phyloP scores from a whole-genome alignment of 2,888 invertebrate species.

The Eulithis prunata region DNA sequence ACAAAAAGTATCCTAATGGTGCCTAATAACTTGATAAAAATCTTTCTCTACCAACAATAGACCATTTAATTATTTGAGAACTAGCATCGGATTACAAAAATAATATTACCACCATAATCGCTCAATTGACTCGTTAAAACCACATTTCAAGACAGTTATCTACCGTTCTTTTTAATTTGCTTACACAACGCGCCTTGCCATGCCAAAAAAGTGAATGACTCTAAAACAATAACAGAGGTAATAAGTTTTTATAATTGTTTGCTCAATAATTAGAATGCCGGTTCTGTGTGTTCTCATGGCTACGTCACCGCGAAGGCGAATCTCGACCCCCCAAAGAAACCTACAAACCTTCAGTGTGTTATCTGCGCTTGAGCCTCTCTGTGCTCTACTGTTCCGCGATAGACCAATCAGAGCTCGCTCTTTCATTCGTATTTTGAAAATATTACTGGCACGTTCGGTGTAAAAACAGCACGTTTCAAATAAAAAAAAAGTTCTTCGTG shows the following conservation, averaged over 20 bases:
- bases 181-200: constrained; percentile 21
- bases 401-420: constrained; percentile 50
- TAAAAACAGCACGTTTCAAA: constrained; percentile 10
- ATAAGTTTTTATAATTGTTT: constrained; percentile 35
- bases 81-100: constrained; percentile 6
- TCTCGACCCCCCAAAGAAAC: constrained; percentile 73
- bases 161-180: constrained; percentile 26
- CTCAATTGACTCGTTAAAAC: constrained; percentile 23
- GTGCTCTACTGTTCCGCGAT: constrained; percentile 67
- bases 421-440: constrained; percentile 38
- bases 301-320: constrained; percentile 77
- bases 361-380: constrained; percentile 71
- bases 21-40: not conserved
- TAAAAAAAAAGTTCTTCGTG: not conserved
- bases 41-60: constrained; percentile 3
- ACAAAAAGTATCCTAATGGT: not conserved
- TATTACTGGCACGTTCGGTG: constrained; percentile 7
- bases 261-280: constrained; percentile 51
- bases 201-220: constrained; percentile 36
- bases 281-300: constrained; percentile 68
- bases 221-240: constrained; percentile 33
- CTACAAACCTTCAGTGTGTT: constrained; percentile 71
- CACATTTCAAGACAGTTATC: constrained; percentile 14
- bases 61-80: constrained; percentile 9
- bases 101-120: constrained; percentile 14